Evolutionary conservation across 1,140 invertebrate species (phyloP).

Genomic region (Chionoecetes opilio): DNA sequence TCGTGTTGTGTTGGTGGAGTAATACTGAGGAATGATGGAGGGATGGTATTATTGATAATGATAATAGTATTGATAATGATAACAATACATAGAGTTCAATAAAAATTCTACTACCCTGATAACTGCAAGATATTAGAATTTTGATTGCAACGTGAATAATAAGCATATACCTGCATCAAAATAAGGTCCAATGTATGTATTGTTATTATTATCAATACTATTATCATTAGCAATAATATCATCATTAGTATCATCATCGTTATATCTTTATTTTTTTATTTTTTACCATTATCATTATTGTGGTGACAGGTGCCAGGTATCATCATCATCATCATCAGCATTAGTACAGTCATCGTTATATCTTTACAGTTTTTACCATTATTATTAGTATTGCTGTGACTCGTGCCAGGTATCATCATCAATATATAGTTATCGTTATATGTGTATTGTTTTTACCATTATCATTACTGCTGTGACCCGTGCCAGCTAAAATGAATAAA

Average conservation of each 20-base stretch:
- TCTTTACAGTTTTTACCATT: too few relatives aligned
- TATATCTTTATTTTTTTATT: too few relatives aligned
- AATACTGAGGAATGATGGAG: neutral
- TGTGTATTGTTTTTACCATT: too few relatives aligned
- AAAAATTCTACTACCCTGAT: too few relatives aligned
- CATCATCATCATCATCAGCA: neutral
- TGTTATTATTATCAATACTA: neutral
- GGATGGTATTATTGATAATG: neutral
- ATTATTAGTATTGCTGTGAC: neutral
- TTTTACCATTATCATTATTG: too few relatives aligned
- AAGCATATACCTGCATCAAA: too few relatives aligned
- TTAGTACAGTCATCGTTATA: too few relatives aligned
- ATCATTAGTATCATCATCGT: neutral
- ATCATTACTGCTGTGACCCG: neutral
- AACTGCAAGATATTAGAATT: too few relatives aligned
- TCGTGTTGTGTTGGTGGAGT: neutral
- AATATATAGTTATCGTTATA: too few relatives aligned
- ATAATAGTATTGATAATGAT: neutral
- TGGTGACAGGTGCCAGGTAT: neutral
- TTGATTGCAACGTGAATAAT: too few relatives aligned
- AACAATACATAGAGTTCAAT: too few relatives aligned
- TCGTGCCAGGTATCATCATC: neutral
- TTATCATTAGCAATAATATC: neutral
- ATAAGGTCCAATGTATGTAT: too few relatives aligned
- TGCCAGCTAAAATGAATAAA: neutral